Evolutionary conservation across 2,113 vertebrate genomes (phyloP).

Genomic region (Pseudopodoces humilis): DNA sequence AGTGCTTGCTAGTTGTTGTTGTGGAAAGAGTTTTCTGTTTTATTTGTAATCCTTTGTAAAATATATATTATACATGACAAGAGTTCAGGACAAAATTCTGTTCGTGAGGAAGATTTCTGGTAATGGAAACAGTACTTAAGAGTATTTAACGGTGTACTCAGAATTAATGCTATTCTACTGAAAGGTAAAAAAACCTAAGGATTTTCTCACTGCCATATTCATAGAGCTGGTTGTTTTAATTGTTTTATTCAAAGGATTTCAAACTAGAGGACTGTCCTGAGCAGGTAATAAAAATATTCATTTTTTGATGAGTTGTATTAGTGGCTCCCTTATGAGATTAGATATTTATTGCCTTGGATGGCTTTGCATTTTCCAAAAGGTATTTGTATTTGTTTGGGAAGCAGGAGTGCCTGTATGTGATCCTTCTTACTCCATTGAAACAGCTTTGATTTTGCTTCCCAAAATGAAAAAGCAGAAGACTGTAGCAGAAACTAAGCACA

Average conservation of each 20-base stretch:
- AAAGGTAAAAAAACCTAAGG: neutral
- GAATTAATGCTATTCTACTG: neutral
- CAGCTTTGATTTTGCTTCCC: neutral
- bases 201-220: neutral
- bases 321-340: neutral
- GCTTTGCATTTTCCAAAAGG: slow-evolving; percentile 4
- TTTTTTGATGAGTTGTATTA: neutral
- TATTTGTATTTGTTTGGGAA: neutral
- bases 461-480: neutral
- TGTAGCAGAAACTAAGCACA: neutral
- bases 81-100: neutral
- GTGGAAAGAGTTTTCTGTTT: neutral
- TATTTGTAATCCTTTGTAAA: neutral
- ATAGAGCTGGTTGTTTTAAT: neutral
- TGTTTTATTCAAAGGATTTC: neutral
- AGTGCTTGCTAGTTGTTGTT: neutral
- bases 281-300: neutral
- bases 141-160: neutral
- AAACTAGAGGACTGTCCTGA: neutral
- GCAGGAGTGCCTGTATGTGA: neutral
- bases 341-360: neutral
- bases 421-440: neutral
- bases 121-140: neutral
- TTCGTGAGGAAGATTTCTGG: neutral
- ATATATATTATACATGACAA: neutral